Base-by-base conservation (phyloP, 2,888 invertebrate species). In the Drosophila seclusa region DNA sequence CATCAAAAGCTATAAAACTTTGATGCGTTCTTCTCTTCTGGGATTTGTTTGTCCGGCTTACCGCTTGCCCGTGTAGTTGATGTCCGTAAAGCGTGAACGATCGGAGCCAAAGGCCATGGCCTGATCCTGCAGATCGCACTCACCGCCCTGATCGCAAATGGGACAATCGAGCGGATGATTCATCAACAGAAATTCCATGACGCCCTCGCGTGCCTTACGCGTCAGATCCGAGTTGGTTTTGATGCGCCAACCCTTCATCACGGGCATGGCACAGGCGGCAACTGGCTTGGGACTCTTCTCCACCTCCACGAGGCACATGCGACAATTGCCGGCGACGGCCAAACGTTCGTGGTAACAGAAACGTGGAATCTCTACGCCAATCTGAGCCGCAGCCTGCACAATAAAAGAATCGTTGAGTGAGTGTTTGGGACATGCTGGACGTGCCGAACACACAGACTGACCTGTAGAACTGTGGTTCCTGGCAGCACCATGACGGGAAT, bases 121-220 rank as follows among this genome's bases (percentile, higher is more conserved):
- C 93, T 99, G 99, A 94, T 99, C 99, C 94, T 99, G 98, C 32
- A 97, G 94, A 92, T 98, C 98, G 92, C 98, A 98, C 93, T 98
- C 98, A 31, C 98, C 98, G 78, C 98, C 98, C 94, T 99, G 99
- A 94, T 99, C 99, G 94, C 99, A 99, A 93, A 99, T 99, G 42
- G 99, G 99, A 92, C 99, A 99, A 94, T 99, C 99, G 73, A 99
- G 94, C 0, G 99, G 99, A 94, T 99, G 99, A 92, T 99, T 99
- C 73, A 99, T 98, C 34, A 99, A 94, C 53, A 99, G 94, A 92
- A 99, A 99, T 94, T 99, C 99, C 99, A 99, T 99, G 1, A 99
- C 99, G 84, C 99, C 97, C 83, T 95, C 95, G 16, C 95, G 94
- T 1, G 95, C 95, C 92, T 96, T 95, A 76, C 95, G 95, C 0